Evolutionary conservation across 2,797 vertebrate species (phyloP), one percentile per base, ranked within the genome.

Genomic region (Sebastes oblongus): DNA sequence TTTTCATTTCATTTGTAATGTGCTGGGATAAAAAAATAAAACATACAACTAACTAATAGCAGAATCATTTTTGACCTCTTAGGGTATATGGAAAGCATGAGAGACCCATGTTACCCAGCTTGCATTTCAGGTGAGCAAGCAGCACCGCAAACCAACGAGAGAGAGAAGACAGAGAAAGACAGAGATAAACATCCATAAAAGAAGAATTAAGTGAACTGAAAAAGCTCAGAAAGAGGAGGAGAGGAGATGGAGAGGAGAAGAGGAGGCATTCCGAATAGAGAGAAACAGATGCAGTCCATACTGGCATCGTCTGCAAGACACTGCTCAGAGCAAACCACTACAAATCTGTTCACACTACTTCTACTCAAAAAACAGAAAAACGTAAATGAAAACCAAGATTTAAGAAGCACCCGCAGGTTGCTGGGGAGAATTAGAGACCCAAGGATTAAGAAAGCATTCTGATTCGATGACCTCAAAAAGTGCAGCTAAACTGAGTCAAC

Each of bases 301-400:
- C 93, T 90, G 88, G 88, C 92, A 93, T 95, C 91, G 74, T 90
- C 92, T 90, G 94, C 94, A 94, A 94, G 92, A 94, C 95, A 95
- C 84, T 27, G 84, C 88, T 86, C 85, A 76, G 86, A 89, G 91
- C 92, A 95, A 94, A 93, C 89, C 83, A 89, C 88, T 87, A 88
- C 78, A 78, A 66, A 61, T 90, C 88, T 84, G 64, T 72, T 86
- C 80, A 87, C 72, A 88, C 86, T 91, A 89, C 74, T 54, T 91
- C 88, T 88, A 93, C 91, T 91, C 88, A 91, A 90, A 90, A 94
- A 54, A n/a, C 8, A 64, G 77, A 92, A 81, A 89, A 86, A 90
- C 2, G 29, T 27, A 85, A 85, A 87, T 80, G 75, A 90, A 91
- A 91, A 78, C 77, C 56, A 75, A 69, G 77, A 86, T 90, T 92